Evolutionary conservation across 2,888 invertebrate species (phyloP), one percentile per base, ranked within the genome.

Genomic region (Heliconius aoede): DNA sequence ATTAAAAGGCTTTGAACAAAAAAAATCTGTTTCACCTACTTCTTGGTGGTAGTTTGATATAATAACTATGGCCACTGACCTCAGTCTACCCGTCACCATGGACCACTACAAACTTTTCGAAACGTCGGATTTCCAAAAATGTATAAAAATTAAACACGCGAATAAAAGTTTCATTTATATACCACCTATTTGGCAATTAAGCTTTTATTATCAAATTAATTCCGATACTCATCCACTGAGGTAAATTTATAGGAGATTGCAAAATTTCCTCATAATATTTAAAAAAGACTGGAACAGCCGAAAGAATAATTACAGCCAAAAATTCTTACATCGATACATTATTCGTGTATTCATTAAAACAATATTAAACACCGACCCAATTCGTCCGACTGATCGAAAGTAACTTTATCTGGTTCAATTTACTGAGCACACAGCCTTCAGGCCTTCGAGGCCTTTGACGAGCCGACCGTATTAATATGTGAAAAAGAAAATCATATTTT

Each of bases 151-250:
- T 55, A 9, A 55, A 55, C 9, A 55, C 11, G 4, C 55, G 21
- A 55, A 1, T n/a, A n/a, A 55, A n/a, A n/a, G 11, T 55, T 55
- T n/a, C 21, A 55, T 55, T 55, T 55, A 55, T 60, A 58, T 67
- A 9, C 62, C 51, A 69, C 61, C 61, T 72, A 30, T 24, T 36
- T 36, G 68, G 32, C 60, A 62, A 75, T 72, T 74, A 40, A 72
- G 30, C n/a, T 55, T 67, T 72, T 58, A 65, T 68, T 46, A 32
- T 26, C 18, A 51, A 76, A 72, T 68, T 72, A 58, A 74, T 74
- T 73, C 67, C 76, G 40, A 72, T 68, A 65, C 26, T 84, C 86
- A 86, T 89, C 89, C 89, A 89, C 87, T 86, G 87, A 87, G 81
- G 80, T 78, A 76, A 78, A 81, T 82, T 81, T 84, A 79, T 84